Conservation (phyloP, 2,888 invertebrate species). For the Gymnosoma rotundatum region DNA sequence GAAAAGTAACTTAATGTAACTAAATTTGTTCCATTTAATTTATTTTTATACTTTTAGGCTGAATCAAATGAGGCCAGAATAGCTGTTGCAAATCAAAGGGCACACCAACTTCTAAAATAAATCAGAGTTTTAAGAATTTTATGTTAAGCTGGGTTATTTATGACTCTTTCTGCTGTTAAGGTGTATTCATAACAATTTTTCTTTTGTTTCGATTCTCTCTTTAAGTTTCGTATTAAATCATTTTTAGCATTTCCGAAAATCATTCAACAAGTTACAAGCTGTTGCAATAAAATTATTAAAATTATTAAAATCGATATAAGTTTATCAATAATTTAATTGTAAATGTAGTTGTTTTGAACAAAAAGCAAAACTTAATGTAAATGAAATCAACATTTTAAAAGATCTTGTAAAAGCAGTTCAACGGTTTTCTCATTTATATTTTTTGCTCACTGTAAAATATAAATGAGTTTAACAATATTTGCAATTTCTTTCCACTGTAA, state of each 20-base stretch:
- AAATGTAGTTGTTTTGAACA: no score
- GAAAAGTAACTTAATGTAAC: conserved; percentile 87
- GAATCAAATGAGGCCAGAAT: conserved; percentile 98
- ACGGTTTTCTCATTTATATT: conserved; percentile 52
- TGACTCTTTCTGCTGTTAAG: no score
- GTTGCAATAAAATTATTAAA: no score
- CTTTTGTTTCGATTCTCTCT: no score
- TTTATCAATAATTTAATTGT: no score
- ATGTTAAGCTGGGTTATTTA: neutral
- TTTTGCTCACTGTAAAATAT: conserved; percentile 64
- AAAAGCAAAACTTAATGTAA: no score
- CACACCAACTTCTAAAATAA: conserved; percentile 97
- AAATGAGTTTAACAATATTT: conserved; percentile 36
- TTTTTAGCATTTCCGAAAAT: no score
- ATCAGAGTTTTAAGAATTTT: conserved; percentile 33
- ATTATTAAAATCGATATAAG: no score
- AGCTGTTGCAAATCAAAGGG: conserved; percentile 97
- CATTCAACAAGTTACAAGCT: no score
- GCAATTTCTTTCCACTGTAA: neutral
- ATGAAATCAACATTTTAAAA: no score
- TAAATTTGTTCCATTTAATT: neutral
- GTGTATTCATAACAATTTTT: no score
- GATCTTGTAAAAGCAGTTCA: neutral
- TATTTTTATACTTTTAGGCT: conserved; percentile 83
- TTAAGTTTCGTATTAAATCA: no score